Percentiles rank a stretch among this genome's conserved stretches.
Evolutionary conservation across 2,888 invertebrate genomes (phyloP).

Genomic region (Serripes groenlandicus): DNA sequence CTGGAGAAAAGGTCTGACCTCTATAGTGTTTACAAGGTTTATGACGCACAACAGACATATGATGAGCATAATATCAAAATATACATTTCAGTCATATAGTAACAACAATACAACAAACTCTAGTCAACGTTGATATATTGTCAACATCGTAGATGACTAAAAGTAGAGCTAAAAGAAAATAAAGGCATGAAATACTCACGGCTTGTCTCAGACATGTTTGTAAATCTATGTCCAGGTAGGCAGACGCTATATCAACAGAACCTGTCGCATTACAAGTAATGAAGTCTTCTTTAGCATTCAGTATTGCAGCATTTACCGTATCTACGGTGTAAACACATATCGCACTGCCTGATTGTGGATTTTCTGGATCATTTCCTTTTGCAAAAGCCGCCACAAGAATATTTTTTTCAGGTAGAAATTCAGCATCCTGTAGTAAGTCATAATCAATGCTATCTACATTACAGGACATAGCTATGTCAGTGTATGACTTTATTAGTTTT

Average conservation of each 20-base stretch:
- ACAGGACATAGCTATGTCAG: constrained; percentile 25
- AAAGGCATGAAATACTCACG: too few relatives aligned
- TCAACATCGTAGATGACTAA: too few relatives aligned
- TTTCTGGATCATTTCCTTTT: constrained; percentile 2
- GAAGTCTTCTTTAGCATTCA: background rate
- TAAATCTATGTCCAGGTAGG: background rate
- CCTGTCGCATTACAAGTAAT: background rate
- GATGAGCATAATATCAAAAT: too few relatives aligned
- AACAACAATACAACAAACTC: too few relatives aligned
- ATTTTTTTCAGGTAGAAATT: background rate
- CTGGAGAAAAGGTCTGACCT: background rate
- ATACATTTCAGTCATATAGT: too few relatives aligned
- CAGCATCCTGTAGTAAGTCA: constrained; percentile 24
- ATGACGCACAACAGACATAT: too few relatives aligned
- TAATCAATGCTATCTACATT: background rate
- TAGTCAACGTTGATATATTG: too few relatives aligned
- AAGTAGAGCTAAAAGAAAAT: too few relatives aligned
- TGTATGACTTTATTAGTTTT: background rate
- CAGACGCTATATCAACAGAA: background rate
- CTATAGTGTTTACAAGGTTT: too few relatives aligned
- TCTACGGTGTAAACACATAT: constrained; percentile 18
- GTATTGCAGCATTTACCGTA: background rate
- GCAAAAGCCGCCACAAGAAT: constrained; percentile 17
- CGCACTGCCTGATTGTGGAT: constrained; percentile 2
- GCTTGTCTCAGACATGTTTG: too few relatives aligned